Base-by-base conservation (phyloP, 2,888 invertebrate genomes). In the Cephalotes varians region DNA sequence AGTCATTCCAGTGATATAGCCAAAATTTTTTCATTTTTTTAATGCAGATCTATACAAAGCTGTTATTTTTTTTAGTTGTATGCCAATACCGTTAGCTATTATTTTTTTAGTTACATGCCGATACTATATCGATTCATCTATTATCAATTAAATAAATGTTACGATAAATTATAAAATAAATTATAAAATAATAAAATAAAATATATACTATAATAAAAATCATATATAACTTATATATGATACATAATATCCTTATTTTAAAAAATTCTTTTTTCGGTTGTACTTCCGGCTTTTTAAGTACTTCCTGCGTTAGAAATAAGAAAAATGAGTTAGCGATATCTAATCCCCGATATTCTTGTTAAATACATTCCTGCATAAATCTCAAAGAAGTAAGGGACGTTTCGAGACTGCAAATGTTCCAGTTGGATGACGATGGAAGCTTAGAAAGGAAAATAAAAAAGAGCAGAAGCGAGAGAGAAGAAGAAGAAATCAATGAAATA, bases 341-440 rank as follows among this genome's bases (percentile, higher is more conserved):
- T 69, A 7, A 18, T 47, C 28, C 15, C n/a, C 12, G 31, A 12
- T 56, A 60, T 10, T 18, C 37, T 44, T 60, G 25, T 18, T 51
- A 65, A 37, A n/a, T 65, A 65, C 44, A 10, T 21, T 25, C 9
- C 15, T 51, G 37, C 37, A 15, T 7, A 74, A 74, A 44, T 47
- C 25, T 62, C n/a, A 18, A 60, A 37, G 49, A 51, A 74, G 37
- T 62, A 37, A 65, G n/a, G 28, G 34, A 76, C n/a, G 18, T 49
- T 25, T 28, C 49, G 51, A 31, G 40, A n/a, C 54, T 67, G 67
- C 9, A 54, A 76, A 76, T 28, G 67, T 76, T 65, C 28, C 37
- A 51, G 37, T 31, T 34, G 51, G 28, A 25, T 51, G 76, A 54
- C 51, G 28, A 40, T 44, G 40, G 6, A 51, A 76, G 54, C 67